Percentiles rank a stretch among this genome's conserved stretches.
phyloP scores from a whole-genome alignment of 2,113 vertebrate species.

The Tachycineta bicolor region DNA sequence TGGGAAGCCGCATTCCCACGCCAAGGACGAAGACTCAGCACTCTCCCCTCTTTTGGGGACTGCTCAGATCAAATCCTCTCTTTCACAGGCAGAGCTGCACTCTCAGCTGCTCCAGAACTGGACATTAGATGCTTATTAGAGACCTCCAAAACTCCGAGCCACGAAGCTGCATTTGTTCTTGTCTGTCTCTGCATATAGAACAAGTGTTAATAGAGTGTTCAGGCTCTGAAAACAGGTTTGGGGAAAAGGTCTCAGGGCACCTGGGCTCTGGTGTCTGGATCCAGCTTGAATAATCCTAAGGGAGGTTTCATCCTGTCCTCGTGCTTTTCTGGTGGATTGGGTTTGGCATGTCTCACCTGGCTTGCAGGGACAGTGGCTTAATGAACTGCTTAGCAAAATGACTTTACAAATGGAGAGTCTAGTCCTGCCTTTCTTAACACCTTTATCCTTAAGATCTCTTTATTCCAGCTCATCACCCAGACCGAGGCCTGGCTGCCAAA shows the following conservation, averaged over 20 bases:
- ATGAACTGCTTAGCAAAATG: neutral
- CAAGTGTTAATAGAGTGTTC: neutral
- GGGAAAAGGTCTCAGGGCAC: neutral
- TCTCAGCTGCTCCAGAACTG: neutral
- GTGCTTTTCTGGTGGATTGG: neutral
- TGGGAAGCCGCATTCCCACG: constrained; percentile 12
- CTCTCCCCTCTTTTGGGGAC: neutral
- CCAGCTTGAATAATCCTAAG: neutral
- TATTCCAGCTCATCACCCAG: constrained; percentile 15
- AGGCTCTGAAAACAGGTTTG: constrained; percentile 1
- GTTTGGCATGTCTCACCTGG: neutral
- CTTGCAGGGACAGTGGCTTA: neutral
- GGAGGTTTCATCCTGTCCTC: neutral
- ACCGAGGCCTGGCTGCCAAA: neutral
- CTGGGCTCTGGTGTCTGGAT: neutral
- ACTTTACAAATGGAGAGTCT: neutral
- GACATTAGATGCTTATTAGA: neutral
- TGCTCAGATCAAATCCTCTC: neutral
- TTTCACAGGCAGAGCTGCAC: neutral
- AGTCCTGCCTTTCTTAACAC: neutral
- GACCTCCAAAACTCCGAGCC: neutral
- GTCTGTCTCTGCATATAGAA: neutral
- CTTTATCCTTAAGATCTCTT: neutral
- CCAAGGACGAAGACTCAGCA: neutral
- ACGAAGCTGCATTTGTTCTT: neutral